Percentiles rank a stretch among this genome's conserved stretches.
These are phyloP conservation scores for Lasioglossum figueresi DNA, from an alignment of 2,888 invertebrate genomes.

Conservation along the genomic window DNA sequence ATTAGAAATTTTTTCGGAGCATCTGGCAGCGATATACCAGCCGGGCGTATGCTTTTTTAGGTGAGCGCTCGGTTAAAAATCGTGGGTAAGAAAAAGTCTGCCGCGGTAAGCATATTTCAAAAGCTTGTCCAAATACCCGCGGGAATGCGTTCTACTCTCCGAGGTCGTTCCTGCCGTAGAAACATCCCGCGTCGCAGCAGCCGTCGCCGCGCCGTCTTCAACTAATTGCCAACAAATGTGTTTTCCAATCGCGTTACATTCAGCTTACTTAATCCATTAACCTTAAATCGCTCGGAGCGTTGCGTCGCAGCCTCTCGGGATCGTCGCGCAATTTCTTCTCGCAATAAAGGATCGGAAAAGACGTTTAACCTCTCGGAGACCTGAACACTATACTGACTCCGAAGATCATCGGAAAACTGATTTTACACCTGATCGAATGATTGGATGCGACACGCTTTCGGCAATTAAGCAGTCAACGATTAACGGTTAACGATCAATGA, in stretches of 20 bases:
- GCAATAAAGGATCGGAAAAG: not conserved
- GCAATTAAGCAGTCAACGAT: no score
- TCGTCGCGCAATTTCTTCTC: conserved; percentile 13
- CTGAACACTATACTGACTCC: not conserved
- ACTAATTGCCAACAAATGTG: conserved; percentile 27
- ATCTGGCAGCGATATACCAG: conserved; percentile 60
- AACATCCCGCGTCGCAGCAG: not conserved
- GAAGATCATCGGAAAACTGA: not conserved
- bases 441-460: no score
- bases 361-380: not conserved
- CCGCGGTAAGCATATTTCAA: conserved; percentile 39
- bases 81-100: conserved; percentile 1
- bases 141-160: conserved; percentile 3
- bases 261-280: conserved; percentile 22
- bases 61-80: conserved; percentile 29
- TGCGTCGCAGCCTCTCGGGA: not conserved
- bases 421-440: not conserved
- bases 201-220: not conserved
- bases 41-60: conserved; percentile 45
- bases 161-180: not conserved
- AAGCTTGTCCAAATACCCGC: conserved; percentile 41
- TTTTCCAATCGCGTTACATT: conserved; percentile 12
- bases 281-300: not conserved
- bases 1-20: conserved; percentile 52
- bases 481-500: no score